These are phyloP conservation scores for Coelopa frigida DNA, from an alignment of 1,140 invertebrate species.

Conservation along the genomic window DNA sequence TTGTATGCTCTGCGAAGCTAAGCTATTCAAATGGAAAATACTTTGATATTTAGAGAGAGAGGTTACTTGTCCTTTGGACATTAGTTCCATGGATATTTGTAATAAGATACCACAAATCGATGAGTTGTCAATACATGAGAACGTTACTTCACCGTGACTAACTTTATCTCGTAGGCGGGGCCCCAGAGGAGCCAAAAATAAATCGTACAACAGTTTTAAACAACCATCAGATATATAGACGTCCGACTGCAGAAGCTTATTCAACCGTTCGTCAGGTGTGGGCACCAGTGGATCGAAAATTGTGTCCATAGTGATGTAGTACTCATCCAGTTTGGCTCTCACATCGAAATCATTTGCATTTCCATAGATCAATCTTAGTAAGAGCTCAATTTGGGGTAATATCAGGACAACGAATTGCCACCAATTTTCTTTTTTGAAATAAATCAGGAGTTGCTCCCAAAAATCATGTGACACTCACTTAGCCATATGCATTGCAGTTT, in stretches of 20 bases:
- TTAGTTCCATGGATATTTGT: neutral
- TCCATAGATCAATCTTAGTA: conserved; percentile 14
- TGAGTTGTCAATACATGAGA: conserved; percentile 5
- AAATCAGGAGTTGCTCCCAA: conserved; percentile 10
- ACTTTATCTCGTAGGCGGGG: conserved; percentile 20
- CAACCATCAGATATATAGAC: conserved; percentile 1
- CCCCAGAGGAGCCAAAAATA: conserved; percentile 18
- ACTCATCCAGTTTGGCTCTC: conserved; percentile 16
- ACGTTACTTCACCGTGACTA: conserved; percentile 19
- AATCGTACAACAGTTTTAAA: conserved; percentile 13
- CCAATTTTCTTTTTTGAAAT: conserved; percentile 6
- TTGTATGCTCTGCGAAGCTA: neutral
- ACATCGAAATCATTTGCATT: conserved; percentile 15
- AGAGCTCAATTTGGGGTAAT: conserved; percentile 19
- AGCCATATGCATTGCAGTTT: neutral
- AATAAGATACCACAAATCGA: conserved; percentile 7
- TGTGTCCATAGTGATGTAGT: conserved; percentile 20
- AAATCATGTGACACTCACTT: neutral
- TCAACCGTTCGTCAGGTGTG: too few species aligned
- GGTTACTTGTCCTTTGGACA: neutral
- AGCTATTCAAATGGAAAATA: conserved; percentile 15
- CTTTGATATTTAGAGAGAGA: conserved; percentile 11
- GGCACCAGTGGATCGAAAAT: conserved; percentile 14
- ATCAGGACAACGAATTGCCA: conserved; percentile 11
- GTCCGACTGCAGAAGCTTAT: too few species aligned